These are phyloP conservation scores for Petrophora chlorosata DNA, from an alignment of 2,888 invertebrate genomes.

Conservation along the genomic window DNA sequence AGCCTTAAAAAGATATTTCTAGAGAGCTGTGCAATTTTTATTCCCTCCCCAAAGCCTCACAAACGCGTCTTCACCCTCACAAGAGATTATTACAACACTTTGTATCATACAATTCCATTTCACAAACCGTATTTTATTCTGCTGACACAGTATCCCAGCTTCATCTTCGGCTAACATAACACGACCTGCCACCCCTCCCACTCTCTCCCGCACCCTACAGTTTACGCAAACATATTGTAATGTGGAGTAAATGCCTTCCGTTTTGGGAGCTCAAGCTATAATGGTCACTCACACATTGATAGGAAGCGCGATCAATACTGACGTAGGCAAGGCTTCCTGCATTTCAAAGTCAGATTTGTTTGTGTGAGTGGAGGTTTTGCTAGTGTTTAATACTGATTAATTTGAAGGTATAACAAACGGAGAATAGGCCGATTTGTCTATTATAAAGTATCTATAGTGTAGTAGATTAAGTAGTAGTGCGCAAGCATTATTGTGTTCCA, in stretches of 20 bases:
- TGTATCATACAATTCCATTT: constrained; percentile 25
- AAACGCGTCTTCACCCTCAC: not conserved
- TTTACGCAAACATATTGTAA: constrained; percentile 25
- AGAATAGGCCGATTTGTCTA: no score
- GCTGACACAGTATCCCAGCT: constrained; percentile 26
- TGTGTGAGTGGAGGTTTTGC: constrained; percentile 19
- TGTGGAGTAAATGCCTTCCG: constrained; percentile 24
- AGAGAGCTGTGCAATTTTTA: not conserved
- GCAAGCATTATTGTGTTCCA: no score
- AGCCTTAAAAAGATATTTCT: no score
- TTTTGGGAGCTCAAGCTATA: constrained; percentile 27
- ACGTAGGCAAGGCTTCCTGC: constrained; percentile 22
- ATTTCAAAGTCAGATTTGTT: constrained; percentile 26
- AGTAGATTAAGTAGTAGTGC: no score
- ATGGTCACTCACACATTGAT: constrained; percentile 19
- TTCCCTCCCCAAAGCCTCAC: not conserved
- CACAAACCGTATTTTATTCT: constrained; percentile 27
- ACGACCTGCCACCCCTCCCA: constrained; percentile 25
- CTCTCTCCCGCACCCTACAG: constrained; percentile 21
- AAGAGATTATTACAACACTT: constrained; percentile 17
- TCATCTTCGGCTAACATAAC: constrained; percentile 13
- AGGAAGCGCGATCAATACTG: constrained; percentile 31
- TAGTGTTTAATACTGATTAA: constrained; percentile 2
- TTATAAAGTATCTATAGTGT: no score
- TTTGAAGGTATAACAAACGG: no score